A percentile compares a stretch with the other conserved stretches of the same genome.
Evolutionary conservation across 1,140 invertebrate species (phyloP).

Genomic region (Cyclargus thomasi): DNA sequence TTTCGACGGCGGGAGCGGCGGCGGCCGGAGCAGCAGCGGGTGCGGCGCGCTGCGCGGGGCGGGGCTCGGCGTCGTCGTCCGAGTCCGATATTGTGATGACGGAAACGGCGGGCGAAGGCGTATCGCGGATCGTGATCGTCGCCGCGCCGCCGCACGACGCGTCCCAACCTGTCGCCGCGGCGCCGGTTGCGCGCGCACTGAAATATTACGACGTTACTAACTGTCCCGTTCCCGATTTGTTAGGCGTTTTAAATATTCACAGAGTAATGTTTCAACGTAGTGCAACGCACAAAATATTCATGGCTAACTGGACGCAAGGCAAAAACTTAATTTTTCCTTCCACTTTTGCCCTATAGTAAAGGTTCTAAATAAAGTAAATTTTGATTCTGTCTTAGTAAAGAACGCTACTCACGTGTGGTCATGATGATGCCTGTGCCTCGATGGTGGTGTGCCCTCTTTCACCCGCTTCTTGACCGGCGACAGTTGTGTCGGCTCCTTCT

Average conservation of each 20-base stretch:
- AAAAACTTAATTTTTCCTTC: too few species aligned
- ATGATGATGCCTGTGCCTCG: conserved; percentile 71
- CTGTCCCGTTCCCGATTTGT: too few species aligned
- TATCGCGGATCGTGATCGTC: conserved; percentile 81
- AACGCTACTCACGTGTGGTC: conserved; percentile 59
- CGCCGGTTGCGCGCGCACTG: background rate
- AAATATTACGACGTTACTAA: too few species aligned
- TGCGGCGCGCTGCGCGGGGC: conserved; percentile 80
- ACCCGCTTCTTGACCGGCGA: conserved; percentile 98
- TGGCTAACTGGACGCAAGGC: too few species aligned
- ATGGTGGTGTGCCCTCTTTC: conserved; percentile 95
- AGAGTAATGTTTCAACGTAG: too few species aligned
- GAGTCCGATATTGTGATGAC: conserved; percentile 98
- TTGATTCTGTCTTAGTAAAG: too few species aligned
- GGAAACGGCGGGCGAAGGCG: conserved; percentile 94
- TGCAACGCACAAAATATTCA: too few species aligned
- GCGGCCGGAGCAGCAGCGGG: conserved; percentile 92
- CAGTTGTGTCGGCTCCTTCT: conserved; percentile 93
- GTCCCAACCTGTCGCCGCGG: conserved; percentile 30
- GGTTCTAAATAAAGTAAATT: too few species aligned
- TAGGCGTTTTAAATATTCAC: too few species aligned
- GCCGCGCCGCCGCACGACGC: conserved; percentile 63
- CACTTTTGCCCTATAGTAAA: too few species aligned
- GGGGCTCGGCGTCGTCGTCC: conserved; percentile 86
- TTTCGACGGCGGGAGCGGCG: conserved; percentile 37